A percentile compares a stretch with the other conserved stretches of the same genome.
phyloP scores from a whole-genome alignment of 2,888 invertebrate genomes.

The Eristalis arbustorum region DNA sequence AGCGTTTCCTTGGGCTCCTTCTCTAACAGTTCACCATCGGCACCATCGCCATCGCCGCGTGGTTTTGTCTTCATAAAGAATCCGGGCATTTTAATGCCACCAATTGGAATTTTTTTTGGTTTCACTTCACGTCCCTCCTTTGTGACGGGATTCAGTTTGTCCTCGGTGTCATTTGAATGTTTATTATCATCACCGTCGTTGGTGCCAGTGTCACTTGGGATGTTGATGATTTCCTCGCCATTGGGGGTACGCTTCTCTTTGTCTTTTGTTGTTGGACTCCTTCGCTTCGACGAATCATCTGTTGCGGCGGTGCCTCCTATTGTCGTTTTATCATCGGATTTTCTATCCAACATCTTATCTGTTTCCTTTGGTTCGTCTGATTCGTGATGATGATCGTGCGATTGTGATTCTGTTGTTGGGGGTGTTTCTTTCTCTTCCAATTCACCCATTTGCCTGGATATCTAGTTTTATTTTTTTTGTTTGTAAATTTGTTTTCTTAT shows the following conservation, averaged over 20 bases:
- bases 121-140: conserved; percentile 88
- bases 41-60: conserved; percentile 83
- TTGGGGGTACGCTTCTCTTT: conserved; percentile 73
- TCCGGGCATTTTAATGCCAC: conserved; percentile 93
- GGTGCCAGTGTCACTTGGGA: conserved; percentile 71
- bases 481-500: neutral
- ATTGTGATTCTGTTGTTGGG: conserved; percentile 76
- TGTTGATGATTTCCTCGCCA: conserved; percentile 78
- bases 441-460: conserved; percentile 77
- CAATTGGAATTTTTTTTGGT: conserved; percentile 91
- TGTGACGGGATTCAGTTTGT: conserved; percentile 77
- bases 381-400: conserved; percentile 74
- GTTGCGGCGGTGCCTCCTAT: conserved; percentile 26
- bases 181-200: conserved; percentile 25
- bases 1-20: conserved; percentile 79
- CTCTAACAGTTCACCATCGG: conserved; percentile 81
- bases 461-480: no score
- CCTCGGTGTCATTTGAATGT: conserved; percentile 72
- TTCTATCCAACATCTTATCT: conserved; percentile 79
- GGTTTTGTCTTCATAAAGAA: conserved; percentile 90
- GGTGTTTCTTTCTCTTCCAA: conserved; percentile 79
- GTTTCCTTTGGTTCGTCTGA: conserved; percentile 80
- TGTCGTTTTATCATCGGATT: conserved; percentile 70
- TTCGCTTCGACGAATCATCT: conserved; percentile 71
- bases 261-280: conserved; percentile 74